These are phyloP conservation scores for Neoitamus cyanurus DNA, from an alignment of 2,888 invertebrate genomes.

Conservation along the genomic window DNA sequence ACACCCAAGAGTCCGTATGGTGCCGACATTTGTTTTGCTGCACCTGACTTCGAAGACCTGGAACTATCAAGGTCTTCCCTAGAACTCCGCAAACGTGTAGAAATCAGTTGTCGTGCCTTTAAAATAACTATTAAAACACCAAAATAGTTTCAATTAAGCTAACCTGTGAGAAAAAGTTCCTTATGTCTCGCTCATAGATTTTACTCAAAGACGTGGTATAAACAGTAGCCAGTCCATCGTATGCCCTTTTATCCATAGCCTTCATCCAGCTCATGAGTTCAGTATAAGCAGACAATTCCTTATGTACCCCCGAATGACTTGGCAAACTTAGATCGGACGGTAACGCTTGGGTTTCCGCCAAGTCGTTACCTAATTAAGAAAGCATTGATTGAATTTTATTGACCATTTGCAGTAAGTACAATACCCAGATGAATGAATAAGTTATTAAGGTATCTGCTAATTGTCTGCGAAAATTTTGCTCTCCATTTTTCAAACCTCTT, in stretches of 20 bases:
- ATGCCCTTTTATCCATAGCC: conserved; percentile 85
- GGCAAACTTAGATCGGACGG: conserved; percentile 75
- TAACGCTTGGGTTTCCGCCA: conserved; percentile 69
- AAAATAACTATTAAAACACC: conserved; percentile 9
- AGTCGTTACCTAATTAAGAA: conserved; percentile 72
- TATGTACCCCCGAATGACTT: conserved; percentile 82
- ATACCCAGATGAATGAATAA: conserved; percentile 90
- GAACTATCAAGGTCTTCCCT: conserved; percentile 66
- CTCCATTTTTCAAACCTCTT: conserved; percentile 81
- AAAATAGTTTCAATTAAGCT: neutral
- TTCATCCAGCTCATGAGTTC: conserved; percentile 94
- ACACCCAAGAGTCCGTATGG: conserved; percentile 70
- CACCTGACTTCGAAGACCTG: conserved; percentile 64
- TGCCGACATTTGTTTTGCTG: conserved; percentile 59
- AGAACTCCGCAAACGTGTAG: conserved; percentile 62
- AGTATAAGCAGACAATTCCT: conserved; percentile 86
- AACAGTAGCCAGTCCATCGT: conserved; percentile 82
- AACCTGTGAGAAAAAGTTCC: conserved; percentile 79
- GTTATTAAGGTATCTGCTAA: conserved; percentile 93
- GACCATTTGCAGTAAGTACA: neutral
- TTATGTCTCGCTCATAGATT: conserved; percentile 88
- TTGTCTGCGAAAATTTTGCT: conserved; percentile 82
- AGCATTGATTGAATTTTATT: neutral
- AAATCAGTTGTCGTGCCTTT: conserved; percentile 63
- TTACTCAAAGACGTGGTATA: conserved; percentile 87